phyloP scores from a whole-genome alignment of 2,888 invertebrate genomes.

The Melangyna quadrimaculata region DNA sequence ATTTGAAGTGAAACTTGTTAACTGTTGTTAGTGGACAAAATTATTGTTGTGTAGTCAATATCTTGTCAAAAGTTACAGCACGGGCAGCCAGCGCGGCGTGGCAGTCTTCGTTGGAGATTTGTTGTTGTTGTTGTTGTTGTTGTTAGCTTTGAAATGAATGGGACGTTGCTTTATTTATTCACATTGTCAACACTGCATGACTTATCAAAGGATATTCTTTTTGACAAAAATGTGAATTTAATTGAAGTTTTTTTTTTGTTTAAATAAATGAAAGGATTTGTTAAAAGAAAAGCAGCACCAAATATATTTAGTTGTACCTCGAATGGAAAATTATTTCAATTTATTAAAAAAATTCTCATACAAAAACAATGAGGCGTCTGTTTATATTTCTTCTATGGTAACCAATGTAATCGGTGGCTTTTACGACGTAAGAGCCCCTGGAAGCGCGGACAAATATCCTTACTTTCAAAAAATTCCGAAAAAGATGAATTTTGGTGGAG shows the following conservation, averaged over 20 bases:
- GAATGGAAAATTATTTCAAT: too few species aligned
- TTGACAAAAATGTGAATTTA: not conserved
- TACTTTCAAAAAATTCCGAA: too few species aligned
- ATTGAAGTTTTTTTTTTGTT: not conserved
- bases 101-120: not conserved
- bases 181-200: not conserved
- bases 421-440: too few species aligned
- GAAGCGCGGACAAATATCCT: too few species aligned
- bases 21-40: slow-evolving; percentile 36
- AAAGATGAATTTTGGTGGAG: too few species aligned
- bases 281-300: not conserved
- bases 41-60: slow-evolving; percentile 32
- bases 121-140: not conserved
- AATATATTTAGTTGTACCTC: too few species aligned
- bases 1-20: slow-evolving; percentile 12
- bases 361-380: too few species aligned
- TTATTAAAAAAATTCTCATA: too few species aligned
- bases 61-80: slow-evolving; percentile 26
- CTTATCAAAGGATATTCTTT: not conserved
- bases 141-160: not conserved
- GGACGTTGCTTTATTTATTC: not conserved
- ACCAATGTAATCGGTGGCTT: too few species aligned
- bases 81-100: too few species aligned
- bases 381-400: too few species aligned
- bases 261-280: not conserved